These are phyloP conservation scores for Acleris laterana DNA, from an alignment of 2,888 invertebrate genomes.

Conservation along the genomic window DNA sequence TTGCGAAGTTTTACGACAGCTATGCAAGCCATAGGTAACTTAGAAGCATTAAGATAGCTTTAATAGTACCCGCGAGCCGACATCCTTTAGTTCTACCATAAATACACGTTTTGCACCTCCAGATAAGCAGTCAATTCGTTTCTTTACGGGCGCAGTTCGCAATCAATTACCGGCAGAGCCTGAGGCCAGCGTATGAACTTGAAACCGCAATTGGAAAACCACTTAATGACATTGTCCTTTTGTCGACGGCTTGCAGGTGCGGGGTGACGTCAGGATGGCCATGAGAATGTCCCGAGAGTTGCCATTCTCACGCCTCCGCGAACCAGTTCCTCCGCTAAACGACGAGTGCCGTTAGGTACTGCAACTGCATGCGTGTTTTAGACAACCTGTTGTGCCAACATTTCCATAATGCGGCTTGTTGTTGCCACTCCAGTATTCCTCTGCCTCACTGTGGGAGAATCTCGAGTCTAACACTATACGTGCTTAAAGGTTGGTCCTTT, in stretches of 20 bases:
- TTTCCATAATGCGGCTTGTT: not conserved
- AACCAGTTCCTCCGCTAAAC: conserved; percentile 72
- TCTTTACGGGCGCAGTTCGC: conserved; percentile 34
- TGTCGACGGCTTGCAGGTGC: conserved; percentile 71
- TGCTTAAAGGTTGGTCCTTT: no score
- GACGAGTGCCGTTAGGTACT: conserved; percentile 71
- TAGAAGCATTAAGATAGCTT: conserved; percentile 6
- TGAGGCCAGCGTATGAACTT: conserved; percentile 60
- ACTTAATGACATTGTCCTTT: conserved; percentile 72
- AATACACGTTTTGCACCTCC: conserved; percentile 30
- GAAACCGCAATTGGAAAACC: conserved; percentile 71
- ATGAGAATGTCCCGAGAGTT: conserved; percentile 74
- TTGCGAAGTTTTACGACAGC: no score
- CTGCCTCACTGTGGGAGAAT: not conserved
- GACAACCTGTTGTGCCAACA: conserved; percentile 31
- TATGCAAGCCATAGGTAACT: no score
- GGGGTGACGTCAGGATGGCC: conserved; percentile 71
- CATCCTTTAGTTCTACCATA: conserved; percentile 20
- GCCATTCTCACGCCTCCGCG: conserved; percentile 81
- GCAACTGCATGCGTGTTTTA: conserved; percentile 55
- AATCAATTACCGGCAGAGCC: conserved; percentile 39
- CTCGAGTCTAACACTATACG: no score
- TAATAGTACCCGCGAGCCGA: conserved; percentile 9
- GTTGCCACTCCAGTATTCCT: not conserved
- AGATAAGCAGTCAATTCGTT: conserved; percentile 33